Evolutionary conservation across 2,113 vertebrate genomes (phyloP), one percentile per base, ranked within the genome.

Genomic region (Indri indri): DNA sequence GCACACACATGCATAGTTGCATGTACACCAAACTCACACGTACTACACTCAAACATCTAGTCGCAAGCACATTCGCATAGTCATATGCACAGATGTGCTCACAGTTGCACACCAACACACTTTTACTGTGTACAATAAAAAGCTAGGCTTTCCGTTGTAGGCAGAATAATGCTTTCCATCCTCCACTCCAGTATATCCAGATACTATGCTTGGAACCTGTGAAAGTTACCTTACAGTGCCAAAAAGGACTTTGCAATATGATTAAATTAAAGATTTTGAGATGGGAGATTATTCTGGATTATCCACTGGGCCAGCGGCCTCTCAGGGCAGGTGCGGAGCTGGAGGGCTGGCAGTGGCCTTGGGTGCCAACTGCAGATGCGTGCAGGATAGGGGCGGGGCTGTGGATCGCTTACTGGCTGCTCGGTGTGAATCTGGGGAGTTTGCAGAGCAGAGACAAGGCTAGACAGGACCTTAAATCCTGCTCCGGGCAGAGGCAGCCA

Each of bases 241-340:
- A 57, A 71, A 91, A 9, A 76, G 27, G 47, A 76, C 32, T 68
- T 34, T 59, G 52, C 2, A 3, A 52, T 42, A 17, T 40, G 8
- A 84, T 34, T 83, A 79, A 90, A 79, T 57, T 57, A 22, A 57
- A 57, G 65, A 27, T 61, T 32, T 52, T 81, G 52, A 71, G 50
- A 70, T 42, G 14, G 52, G 32, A 50, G 50, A 30, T 77, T 50
- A 57, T 57, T 11, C 84, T 50, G 14, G 11, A 8, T 59, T 82
- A 65, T 32, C 66, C 10, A 1, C 27, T 13, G 5, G 22, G 10
- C 2, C 54, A 8, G 32, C 0, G 1, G 66, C 25, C 5, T n/a
- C 6, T 3, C 8, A 12, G 25, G 12, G 5, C 74, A 17, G 11
- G 16, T 20, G 42, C 0, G 0, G 65, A 17, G 9, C 4, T 3